These are phyloP conservation scores for Clarias pachynema DNA, from an alignment of 2,797 vertebrate genomes.

Conservation along the genomic window DNA sequence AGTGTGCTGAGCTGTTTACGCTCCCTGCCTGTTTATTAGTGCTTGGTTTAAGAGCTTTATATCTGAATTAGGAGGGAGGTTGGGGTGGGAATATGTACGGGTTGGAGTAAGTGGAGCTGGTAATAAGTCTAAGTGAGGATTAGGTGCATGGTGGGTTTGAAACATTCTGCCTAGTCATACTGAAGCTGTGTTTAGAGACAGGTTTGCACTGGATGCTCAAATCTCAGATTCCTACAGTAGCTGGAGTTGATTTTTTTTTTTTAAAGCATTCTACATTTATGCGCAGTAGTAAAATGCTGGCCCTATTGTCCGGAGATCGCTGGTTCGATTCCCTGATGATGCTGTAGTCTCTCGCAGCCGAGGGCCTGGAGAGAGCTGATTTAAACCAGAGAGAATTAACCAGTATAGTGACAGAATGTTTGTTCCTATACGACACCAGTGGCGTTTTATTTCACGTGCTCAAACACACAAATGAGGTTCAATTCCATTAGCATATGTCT, in stretches of 20 bases:
- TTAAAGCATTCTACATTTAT: not conserved
- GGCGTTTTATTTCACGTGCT: not conserved
- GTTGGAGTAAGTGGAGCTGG: not conserved
- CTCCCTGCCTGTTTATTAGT: constrained; percentile 25
- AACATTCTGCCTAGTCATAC: not conserved
- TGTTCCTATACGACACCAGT: not conserved
- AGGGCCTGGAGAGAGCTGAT: too few species aligned
- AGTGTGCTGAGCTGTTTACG: constrained; percentile 23
- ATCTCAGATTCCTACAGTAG: not conserved
- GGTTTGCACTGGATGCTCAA: not conserved
- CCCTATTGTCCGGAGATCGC: too few species aligned
- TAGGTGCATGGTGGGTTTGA: not conserved
- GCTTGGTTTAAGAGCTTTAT: constrained; percentile 28
- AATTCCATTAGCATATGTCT: not conserved
- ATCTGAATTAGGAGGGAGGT: not conserved
- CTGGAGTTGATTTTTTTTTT: not conserved
- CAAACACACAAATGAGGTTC: not conserved
- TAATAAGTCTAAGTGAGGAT: constrained; percentile 6
- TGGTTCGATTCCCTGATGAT: too few species aligned
- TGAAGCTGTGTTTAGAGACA: not conserved
- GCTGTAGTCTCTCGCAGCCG: too few species aligned
- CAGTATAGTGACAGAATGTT: too few species aligned
- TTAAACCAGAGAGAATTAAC: not conserved
- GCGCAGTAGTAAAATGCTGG: too few species aligned
- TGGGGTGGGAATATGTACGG: not conserved